Evolutionary conservation across 2,113 vertebrate genomes (phyloP).

Genomic region (Neodon shergylaensis): DNA sequence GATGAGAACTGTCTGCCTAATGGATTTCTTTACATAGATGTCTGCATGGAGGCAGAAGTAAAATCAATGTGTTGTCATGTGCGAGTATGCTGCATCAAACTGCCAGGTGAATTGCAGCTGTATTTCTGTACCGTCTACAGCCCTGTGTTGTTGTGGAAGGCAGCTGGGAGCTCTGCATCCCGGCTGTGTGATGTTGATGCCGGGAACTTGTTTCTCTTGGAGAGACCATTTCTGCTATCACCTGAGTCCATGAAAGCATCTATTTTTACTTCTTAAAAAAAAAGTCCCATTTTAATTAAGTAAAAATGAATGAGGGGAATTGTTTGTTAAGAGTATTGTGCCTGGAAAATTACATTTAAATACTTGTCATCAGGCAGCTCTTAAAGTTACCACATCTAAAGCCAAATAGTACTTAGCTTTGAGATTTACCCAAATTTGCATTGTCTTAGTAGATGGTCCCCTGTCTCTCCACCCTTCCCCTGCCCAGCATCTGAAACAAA

Average conservation of each 20-base stretch:
- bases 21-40: constrained; percentile 98
- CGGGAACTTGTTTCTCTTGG: not conserved
- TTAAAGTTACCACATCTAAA: not conserved
- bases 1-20: constrained; percentile 99
- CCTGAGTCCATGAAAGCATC: not conserved
- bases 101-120: constrained; percentile 92
- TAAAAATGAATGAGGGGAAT: not conserved
- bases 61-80: constrained; percentile 99
- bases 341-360: not conserved
- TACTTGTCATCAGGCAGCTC: not conserved
- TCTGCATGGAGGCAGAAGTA: constrained; percentile 95
- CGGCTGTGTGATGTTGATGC: constrained; percentile 78
- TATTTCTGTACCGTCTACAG: constrained; percentile 90
- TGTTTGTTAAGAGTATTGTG: not conserved
- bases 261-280: not conserved
- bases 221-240: not conserved
- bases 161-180: constrained; percentile 84
- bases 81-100: constrained; percentile 92
- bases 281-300: not conserved
- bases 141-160: constrained; percentile 84
- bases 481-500: not conserved
- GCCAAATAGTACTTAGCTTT: not conserved
- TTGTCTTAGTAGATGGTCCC: not conserved
- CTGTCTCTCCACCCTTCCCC: not conserved
- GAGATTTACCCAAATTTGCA: not conserved